Evolutionary conservation across 2,888 invertebrate genomes (phyloP).

Genomic region (Tanypteryx hageni): DNA sequence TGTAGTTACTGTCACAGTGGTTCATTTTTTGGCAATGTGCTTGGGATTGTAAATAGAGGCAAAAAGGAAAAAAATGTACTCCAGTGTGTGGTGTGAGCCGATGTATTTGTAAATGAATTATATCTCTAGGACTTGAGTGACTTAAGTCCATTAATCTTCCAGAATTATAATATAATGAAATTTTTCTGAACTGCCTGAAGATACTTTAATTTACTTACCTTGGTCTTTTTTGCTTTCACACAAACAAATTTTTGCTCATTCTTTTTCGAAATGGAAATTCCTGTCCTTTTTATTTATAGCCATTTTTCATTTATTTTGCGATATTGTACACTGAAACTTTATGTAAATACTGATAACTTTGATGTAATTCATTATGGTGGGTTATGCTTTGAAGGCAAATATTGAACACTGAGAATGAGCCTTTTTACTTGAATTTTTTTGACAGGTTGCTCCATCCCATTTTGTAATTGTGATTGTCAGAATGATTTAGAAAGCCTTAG

Average conservation of each 20-base stretch:
- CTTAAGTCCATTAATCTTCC: constrained; percentile 49
- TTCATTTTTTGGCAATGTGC: constrained; percentile 57
- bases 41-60: constrained; percentile 47
- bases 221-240: constrained; percentile 14
- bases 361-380: constrained; percentile 52
- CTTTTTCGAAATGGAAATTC: constrained; percentile 38
- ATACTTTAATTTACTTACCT: constrained; percentile 56
- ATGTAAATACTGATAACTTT: constrained; percentile 47
- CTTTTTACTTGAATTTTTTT: constrained; percentile 46
- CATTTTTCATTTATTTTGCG: constrained; percentile 43
- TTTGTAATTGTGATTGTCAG: constrained; percentile 60
- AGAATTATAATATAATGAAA: constrained; percentile 29
- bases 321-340: constrained; percentile 31
- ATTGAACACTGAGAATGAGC: constrained; percentile 50
- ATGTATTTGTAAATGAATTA: constrained; percentile 53
- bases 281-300: constrained; percentile 42
- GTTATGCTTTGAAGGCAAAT: constrained; percentile 59
- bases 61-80: constrained; percentile 43
- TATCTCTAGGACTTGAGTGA: constrained; percentile 13
- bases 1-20: constrained; percentile 45
- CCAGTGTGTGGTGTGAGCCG: constrained; percentile 42
- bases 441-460: constrained; percentile 53
- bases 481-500: constrained; percentile 62
- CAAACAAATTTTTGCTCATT: constrained; percentile 30
- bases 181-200: constrained; percentile 14